Percentiles rank a stretch among this genome's conserved stretches.
These are phyloP conservation scores for Syndactyla subalaris DNA, from an alignment of 2,797 vertebrate genomes.

Conservation along the genomic window DNA sequence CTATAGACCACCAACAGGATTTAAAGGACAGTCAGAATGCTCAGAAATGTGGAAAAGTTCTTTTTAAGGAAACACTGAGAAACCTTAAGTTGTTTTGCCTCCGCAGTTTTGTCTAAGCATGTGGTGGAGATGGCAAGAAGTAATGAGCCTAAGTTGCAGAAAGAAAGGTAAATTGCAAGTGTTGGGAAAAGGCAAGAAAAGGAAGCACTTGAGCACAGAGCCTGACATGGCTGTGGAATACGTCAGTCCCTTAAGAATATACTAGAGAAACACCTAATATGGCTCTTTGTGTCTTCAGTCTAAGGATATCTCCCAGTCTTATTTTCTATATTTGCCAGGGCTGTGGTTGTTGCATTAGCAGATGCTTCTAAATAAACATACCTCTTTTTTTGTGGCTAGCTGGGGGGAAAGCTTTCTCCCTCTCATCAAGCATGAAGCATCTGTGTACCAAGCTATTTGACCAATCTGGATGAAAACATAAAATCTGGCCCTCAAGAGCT, in stretches of 20 bases:
- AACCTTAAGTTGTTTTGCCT: not conserved
- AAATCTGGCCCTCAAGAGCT: not conserved
- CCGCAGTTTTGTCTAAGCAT: not conserved
- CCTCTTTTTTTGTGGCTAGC: not conserved
- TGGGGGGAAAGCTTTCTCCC: not conserved
- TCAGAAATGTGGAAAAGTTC: not conserved
- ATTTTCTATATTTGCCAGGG: not conserved
- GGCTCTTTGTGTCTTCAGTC: not conserved
- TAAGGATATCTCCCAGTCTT: not conserved
- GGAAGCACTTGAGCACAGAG: not conserved
- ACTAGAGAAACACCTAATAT: not conserved
- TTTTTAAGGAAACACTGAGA: accelerated
- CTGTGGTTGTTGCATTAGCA: not conserved
- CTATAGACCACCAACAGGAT: not conserved
- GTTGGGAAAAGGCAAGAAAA: not conserved
- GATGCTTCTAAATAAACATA: not conserved
- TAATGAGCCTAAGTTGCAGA: not conserved
- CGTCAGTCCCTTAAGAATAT: not conserved
- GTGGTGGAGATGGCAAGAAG: not conserved
- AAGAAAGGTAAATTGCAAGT: not conserved
- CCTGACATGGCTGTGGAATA: not conserved
- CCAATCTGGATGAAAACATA: not conserved
- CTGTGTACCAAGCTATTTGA: not conserved
- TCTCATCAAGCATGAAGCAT: not conserved
- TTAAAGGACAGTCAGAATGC: not conserved